Base-by-base conservation (phyloP, 2,888 invertebrate species). In the Globia sparganii region DNA sequence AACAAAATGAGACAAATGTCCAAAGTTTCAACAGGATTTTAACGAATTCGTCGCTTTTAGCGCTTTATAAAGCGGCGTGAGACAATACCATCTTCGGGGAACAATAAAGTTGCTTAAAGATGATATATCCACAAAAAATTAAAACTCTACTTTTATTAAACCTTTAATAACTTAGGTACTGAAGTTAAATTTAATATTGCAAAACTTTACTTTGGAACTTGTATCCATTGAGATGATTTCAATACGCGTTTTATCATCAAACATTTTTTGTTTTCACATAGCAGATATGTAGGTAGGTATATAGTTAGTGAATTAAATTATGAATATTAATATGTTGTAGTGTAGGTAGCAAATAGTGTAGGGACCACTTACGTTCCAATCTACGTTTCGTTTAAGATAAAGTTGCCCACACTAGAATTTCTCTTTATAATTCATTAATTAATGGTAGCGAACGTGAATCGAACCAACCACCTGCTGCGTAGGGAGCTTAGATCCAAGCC, bases 91-190 rank as follows among this genome's bases (percentile, higher is more conserved):
- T 58, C 81, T 70, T 64, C 25, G n/a, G 28, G 25, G 74, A 84
- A 86, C 49, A 86, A 86, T 81, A 81, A 89, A 83, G 81, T 84
- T 61, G 81, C 58, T 68, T 58, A 83, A 83, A 80, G 72, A 81
- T 76, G 59, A 86, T 85, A 86, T 84, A 82, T 86, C 70, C 58
- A 18, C 65, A 78, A 79, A 83, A 85, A 78, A 68, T 25, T 72
- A 53, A 73, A 80, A 53, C 11, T 28, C 0, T 56, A 65, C 31
- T 62, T 69, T 74, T 66, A 70, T 78, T 31, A 71, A 74, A 75
- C 77, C 68, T 0, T 78, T 78, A 21, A 53, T 75, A 68, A 72
- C 53, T 80, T 65, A n/a, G n/a, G n/a, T n/a, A 40, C 15, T n/a
- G 13, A 59, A 31, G 28, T 25, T 40, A 15, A 6, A 66, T 8